A percentile compares a stretch with the other conserved stretches of the same genome.
These are phyloP conservation scores for Heteromyza rotundicornis DNA, from an alignment of 2,888 invertebrate genomes.

Conservation along the genomic window DNA sequence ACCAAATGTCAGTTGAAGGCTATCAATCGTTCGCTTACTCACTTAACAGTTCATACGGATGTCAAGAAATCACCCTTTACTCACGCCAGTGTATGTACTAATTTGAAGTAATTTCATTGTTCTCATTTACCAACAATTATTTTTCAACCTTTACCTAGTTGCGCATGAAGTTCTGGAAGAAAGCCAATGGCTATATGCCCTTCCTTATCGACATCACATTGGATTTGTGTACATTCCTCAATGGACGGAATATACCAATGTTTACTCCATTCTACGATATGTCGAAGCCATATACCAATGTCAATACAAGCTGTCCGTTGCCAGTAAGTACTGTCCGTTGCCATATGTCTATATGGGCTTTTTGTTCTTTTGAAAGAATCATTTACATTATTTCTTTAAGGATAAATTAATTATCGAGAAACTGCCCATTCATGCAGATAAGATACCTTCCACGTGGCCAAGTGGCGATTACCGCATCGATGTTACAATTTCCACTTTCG, in stretches of 20 bases:
- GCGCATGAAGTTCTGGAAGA: background rate
- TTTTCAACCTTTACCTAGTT: no score
- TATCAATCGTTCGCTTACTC: background rate
- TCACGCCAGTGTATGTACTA: no score
- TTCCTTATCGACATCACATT: background rate
- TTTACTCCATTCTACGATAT: background rate
- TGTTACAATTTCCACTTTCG: background rate
- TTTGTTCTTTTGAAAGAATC: no score
- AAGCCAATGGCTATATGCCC: conserved; percentile 1
- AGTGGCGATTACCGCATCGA: background rate
- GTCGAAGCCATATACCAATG: background rate
- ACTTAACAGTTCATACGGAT: background rate
- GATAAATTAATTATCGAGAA: background rate
- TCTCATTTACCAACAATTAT: no score
- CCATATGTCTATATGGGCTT: no score
- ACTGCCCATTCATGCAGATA: background rate
- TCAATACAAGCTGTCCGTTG: background rate
- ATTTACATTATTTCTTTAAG: no score
- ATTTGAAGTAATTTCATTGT: background rate
- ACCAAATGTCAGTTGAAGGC: background rate
- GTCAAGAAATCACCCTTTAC: background rate
- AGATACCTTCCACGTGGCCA: conserved; percentile 4
- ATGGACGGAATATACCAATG: background rate
- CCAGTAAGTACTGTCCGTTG: no score
- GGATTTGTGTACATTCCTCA: conserved; percentile 3